Evolutionary conservation across 2,797 vertebrate genomes (phyloP).

Genomic region (Myoxocephalus aenaeus): DNA sequence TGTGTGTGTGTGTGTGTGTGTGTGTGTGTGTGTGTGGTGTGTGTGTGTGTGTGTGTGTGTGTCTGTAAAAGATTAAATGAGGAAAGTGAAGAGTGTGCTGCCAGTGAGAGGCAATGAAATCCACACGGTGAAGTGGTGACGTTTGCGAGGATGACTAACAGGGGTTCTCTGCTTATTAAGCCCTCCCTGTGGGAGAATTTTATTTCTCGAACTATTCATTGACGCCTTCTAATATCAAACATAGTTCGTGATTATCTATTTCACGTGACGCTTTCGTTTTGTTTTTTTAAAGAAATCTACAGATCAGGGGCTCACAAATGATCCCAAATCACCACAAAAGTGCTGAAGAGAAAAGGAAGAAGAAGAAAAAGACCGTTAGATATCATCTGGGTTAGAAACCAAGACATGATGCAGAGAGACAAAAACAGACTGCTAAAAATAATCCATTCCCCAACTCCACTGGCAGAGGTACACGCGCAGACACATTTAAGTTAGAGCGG

Average conservation of each 20-base stretch:
- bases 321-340: no score
- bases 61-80: slow-evolving; percentile 48
- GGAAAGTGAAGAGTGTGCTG: slow-evolving; percentile 17
- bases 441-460: background rate
- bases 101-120: slow-evolving; percentile 34
- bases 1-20: slow-evolving; percentile 6
- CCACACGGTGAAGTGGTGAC: slow-evolving; percentile 21
- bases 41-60: slow-evolving; percentile 6
- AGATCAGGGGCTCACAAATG: background rate
- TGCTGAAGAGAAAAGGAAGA: background rate
- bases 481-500: slow-evolving; percentile 4
- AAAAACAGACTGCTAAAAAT: background rate
- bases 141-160: slow-evolving; percentile 19
- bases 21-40: background rate
- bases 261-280: background rate
- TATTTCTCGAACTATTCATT: background rate
- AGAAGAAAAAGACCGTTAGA: background rate
- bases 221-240: background rate
- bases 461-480: background rate
- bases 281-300: background rate
- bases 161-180: slow-evolving; percentile 3
- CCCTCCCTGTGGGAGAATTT: background rate
- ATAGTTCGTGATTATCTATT: background rate
- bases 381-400: background rate
- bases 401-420: background rate